Evolutionary conservation across 2,797 vertebrate species (phyloP), one percentile per base, ranked within the genome.

Genomic region (Falco berigora): DNA sequence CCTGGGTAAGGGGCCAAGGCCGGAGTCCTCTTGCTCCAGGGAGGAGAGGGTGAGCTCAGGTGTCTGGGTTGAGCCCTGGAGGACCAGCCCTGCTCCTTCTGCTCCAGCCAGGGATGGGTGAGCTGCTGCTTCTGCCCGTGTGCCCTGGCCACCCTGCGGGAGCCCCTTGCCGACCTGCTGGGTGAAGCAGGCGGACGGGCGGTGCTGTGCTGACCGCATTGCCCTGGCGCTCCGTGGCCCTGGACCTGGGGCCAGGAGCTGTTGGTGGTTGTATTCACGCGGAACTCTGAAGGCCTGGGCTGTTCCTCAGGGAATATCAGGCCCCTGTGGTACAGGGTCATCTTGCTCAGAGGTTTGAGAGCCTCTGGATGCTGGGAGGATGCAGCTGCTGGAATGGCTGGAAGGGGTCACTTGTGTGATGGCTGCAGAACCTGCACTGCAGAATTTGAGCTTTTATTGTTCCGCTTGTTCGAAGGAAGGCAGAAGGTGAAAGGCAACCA

Each of bases 71-170:
- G 40, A 75, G 12, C 58, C 32, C 32, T n/a, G 44, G 47, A 62
- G 52, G 46, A 32, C 19, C 36, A 76, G 19, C 12, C 10, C 5
- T n/a, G 18, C 8, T 80, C 24, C 58, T 59, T 24, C 79, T 68
- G 14, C 61, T 66, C 11, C 59, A 44, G 11, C 28, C 34, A 46
- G 18, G 25, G 38, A 28, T 38, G 22, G 50, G 9, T 4, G 8
- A 86, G 55, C 38, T 49, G 18, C 20, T 67, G 40, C 10, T 81
- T 73, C 50, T 76, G 58, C 18, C 4, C 8, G 13, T 10, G 52
- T 6, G 6, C 5, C 21, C 18, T 5, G 4, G 15, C 25, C 25
- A 59, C 56, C 15, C 44, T 2, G 0, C 52, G 27, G 20, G 18
- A 20, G 14, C 14, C 2, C 0, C 30, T 52, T 34, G 30, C 7